Evolutionary conservation across 2,888 invertebrate genomes (phyloP).

Genomic region (Thymelicus sylvestris): DNA sequence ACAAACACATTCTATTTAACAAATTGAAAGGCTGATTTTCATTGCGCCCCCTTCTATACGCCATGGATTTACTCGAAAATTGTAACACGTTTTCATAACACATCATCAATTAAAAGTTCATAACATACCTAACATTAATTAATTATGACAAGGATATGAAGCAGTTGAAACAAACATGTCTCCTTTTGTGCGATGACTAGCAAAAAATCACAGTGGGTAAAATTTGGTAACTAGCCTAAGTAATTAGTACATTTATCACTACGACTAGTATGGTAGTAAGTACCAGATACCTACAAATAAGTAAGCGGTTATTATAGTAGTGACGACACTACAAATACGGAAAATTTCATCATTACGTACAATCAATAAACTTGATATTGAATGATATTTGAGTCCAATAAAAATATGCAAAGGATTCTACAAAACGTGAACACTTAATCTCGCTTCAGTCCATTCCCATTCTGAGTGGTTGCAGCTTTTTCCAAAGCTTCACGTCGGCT

Average conservation of each 20-base stretch:
- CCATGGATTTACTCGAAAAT: neutral
- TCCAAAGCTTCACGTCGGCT: slow-evolving; percentile 81
- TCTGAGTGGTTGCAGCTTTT: slow-evolving; percentile 74
- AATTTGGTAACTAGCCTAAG: slow-evolving; percentile 34
- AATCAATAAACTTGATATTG: neutral
- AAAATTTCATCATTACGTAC: neutral
- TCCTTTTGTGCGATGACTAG: slow-evolving; percentile 57
- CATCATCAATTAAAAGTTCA: neutral
- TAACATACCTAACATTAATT: slow-evolving; percentile 4
- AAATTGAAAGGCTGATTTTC: neutral
- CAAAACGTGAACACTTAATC: slow-evolving; percentile 65
- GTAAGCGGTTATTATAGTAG: neutral
- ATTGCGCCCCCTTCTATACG: neutral
- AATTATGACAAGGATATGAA: slow-evolving; percentile 15
- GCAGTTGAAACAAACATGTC: slow-evolving; percentile 23
- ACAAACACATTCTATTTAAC: slow-evolving; percentile 41
- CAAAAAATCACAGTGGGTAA: slow-evolving; percentile 56
- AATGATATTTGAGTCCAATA: neutral
- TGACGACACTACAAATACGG: neutral
- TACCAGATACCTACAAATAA: slow-evolving; percentile 11
- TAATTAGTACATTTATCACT: slow-evolving; percentile 33
- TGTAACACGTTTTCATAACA: neutral
- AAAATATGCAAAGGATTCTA: slow-evolving; percentile 14
- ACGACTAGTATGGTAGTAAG: slow-evolving; percentile 17
- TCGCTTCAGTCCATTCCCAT: slow-evolving; percentile 86